Evolutionary conservation across 2,888 invertebrate species (phyloP), one percentile per base, ranked within the genome.

Genomic region (Conops quadrifasciatus): DNA sequence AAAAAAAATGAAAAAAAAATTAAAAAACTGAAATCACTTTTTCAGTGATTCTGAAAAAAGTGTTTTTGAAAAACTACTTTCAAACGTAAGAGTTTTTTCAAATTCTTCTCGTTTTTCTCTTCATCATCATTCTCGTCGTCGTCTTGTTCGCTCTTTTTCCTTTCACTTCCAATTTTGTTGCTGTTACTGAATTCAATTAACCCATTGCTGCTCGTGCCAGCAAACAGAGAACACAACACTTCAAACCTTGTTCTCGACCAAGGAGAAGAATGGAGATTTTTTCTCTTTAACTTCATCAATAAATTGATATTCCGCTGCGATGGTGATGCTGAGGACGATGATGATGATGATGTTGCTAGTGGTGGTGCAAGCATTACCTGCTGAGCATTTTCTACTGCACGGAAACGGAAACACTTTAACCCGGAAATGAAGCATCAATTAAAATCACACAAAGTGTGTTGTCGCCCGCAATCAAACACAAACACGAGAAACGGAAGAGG

Each of bases 371-470:
- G 36, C 36, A 4, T 36, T 36, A 36, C 9, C 4, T 36, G 36
- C 4, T 36, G 9, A 9, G 9, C 36, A 7, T 76, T 80, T 74
- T 76, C 74, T 74, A 56, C 56, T 66, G 77, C 49, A 56, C 36
- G 78, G 76, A 79, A 76, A 67, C 79, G 81, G 80, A 81, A 81
- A 77, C 80, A 80, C 80, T 81, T 82, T 80, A 80, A 78, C 73
- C 77, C 78, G 80, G 82, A 82, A 81, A 80, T 82, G 81, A 82
- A 81, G 80, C 81, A 81, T 80, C 82, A 81, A 81, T 82, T 82
- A 81, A 82, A 81, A 74, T 80, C 74, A 77, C 76, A 78, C 73
- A 45, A 56, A 76, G 58, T 24, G 30, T n/a, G n/a, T n/a, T n/a
- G n/a, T 2, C 9, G 64, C 16, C 26, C 30, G 21, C n/a, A 53